Conservation (phyloP, 2,888 invertebrate genomes). For the Amorpha juglandis region DNA sequence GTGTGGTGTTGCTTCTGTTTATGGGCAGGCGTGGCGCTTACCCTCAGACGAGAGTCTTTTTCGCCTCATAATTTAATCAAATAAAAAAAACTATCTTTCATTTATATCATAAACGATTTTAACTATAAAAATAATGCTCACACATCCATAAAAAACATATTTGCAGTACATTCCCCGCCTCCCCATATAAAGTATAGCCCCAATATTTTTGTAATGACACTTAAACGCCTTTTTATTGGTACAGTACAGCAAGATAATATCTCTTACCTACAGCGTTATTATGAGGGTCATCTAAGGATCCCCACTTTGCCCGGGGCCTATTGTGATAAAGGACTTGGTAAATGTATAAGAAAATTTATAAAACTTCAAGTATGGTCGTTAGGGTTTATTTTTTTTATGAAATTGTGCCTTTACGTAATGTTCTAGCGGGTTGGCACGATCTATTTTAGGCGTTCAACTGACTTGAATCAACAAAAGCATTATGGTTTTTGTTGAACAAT, state of each 20-base stretch:
- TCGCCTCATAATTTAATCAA: too few species aligned
- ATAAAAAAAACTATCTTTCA: too few species aligned
- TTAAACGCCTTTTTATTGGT: slow-evolving; percentile 54
- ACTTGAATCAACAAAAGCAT: too few species aligned
- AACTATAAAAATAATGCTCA: slow-evolving; percentile 12
- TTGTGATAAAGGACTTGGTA: slow-evolving; percentile 41
- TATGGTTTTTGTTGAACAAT: too few species aligned
- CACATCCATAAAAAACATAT: slow-evolving; percentile 26
- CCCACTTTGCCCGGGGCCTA: slow-evolving; percentile 42
- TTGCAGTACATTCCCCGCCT: slow-evolving; percentile 17
- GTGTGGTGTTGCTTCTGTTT: too few species aligned
- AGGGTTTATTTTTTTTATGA: slow-evolving; percentile 1
- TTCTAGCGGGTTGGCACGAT: not conserved
- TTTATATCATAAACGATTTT: not conserved
- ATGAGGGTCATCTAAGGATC: slow-evolving; percentile 49
- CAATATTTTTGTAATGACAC: slow-evolving; percentile 50
- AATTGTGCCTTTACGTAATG: not conserved
- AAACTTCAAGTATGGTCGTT: not conserved
- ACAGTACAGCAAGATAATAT: slow-evolving; percentile 59
- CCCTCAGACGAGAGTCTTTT: too few species aligned
- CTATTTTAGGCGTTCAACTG: too few species aligned
- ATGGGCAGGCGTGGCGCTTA: too few species aligned
- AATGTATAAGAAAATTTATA: slow-evolving; percentile 27
- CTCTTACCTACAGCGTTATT: slow-evolving; percentile 53
- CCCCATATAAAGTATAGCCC: slow-evolving; percentile 29